phyloP scores from a whole-genome alignment of 2,888 invertebrate species.

The Eupithecia pulchellata region DNA sequence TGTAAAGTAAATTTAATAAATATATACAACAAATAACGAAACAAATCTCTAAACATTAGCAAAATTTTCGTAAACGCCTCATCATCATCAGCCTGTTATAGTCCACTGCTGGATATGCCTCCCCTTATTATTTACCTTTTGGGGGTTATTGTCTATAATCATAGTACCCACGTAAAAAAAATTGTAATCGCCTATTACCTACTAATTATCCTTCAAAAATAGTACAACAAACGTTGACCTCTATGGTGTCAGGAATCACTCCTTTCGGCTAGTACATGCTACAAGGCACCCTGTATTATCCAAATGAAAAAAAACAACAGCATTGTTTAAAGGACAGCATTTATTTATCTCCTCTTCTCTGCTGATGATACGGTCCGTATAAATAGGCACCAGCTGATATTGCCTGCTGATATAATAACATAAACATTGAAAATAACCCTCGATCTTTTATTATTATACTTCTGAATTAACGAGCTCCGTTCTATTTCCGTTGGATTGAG shows the following conservation, averaged over 20 bases:
- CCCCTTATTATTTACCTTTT: too few species aligned
- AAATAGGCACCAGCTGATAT: slow-evolving; percentile 23
- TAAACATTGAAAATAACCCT: slow-evolving; percentile 23
- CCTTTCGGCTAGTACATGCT: too few species aligned
- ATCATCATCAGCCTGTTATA: too few species aligned
- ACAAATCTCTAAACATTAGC: neutral
- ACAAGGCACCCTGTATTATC: too few species aligned
- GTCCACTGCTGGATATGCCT: too few species aligned
- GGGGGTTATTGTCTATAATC: too few species aligned
- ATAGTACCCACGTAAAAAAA: too few species aligned
- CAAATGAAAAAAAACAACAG: neutral
- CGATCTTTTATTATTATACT: slow-evolving; percentile 14
- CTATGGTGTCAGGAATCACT: too few species aligned
- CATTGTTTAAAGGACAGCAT: neutral
- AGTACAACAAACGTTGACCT: too few species aligned
- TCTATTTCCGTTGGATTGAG: slow-evolving; percentile 13
- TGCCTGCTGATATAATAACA: slow-evolving; percentile 10
- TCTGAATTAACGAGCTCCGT: slow-evolving; percentile 16
- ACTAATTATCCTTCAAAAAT: too few species aligned
- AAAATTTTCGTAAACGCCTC: neutral
- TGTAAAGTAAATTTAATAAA: neutral
- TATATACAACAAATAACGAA: neutral
- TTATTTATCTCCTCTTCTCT: neutral
- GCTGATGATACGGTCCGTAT: slow-evolving; percentile 11
- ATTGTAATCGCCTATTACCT: too few species aligned